phyloP scores from a whole-genome alignment of 2,797 vertebrate genomes.

The Borostomias antarcticus region DNA sequence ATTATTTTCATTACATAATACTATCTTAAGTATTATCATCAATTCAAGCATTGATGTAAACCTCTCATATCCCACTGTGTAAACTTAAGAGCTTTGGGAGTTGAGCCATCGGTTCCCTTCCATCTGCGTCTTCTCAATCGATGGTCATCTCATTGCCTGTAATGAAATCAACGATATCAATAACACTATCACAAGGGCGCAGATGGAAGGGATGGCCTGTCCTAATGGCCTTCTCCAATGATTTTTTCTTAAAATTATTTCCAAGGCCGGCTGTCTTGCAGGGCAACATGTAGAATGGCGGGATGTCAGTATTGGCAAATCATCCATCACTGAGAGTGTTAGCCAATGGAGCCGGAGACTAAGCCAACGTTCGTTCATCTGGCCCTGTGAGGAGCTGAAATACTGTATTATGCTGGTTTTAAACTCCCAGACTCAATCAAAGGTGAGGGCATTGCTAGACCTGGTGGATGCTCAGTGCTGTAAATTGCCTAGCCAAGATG shows the following conservation, averaged over 20 bases:
- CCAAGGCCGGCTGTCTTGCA: background rate
- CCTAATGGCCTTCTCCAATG: conserved; percentile 9
- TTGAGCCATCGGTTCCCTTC: background rate
- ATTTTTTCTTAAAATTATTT: conserved; percentile 9
- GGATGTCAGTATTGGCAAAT: background rate
- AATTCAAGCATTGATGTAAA: background rate
- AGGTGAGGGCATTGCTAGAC: background rate
- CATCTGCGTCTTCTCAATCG: conserved; percentile 20
- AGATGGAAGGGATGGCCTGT: background rate
- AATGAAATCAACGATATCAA: conserved; percentile 41
- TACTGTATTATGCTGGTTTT: no score
- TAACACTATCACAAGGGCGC: conserved; percentile 4
- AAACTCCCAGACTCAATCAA: conserved; percentile 6
- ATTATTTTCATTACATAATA: no score
- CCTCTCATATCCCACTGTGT: background rate
- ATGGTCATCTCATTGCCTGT: conserved; percentile 35
- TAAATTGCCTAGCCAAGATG: conserved; percentile 7
- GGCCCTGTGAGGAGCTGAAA: background rate
- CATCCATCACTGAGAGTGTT: conserved; percentile 2
- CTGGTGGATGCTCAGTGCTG: background rate
- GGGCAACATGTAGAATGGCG: background rate
- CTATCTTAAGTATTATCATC: no score
- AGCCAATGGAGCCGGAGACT: background rate
- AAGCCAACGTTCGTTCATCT: background rate
- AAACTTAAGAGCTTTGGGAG: background rate